Base-by-base conservation (phyloP, 53 echinoderm and acorn worm species). In the Paelopatides confundens region DNA sequence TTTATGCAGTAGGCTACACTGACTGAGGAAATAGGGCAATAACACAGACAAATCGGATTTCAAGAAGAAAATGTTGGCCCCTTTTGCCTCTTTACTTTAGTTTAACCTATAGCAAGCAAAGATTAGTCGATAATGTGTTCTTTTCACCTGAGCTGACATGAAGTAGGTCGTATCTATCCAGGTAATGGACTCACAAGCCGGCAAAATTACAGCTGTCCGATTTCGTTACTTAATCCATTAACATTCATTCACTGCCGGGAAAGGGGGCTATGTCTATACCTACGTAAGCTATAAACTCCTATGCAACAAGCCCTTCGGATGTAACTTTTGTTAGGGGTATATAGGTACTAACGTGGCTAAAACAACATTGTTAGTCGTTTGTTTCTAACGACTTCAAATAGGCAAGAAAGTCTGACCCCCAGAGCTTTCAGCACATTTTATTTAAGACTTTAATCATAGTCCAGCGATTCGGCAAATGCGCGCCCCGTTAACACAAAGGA, bases 81-180 rank as follows among this genome's bases (percentile, higher is more conserved):
- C 74, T 74, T 74, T 74, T 26, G 58, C 58, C 58, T 58, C 58
- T 58, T 21, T 24, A 18, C 58, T 58, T 74, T n/a, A 24, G 46
- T 74, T 74, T 74, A 46, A 74, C 74, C 74, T 40, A 39, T 74
- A 74, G 74, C 74, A 74, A 74, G 40, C 74, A 74, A 46, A 74
- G 74, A 74, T 74, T 74, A 74, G 38, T 74, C 74, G 74, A 74
- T 74, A 74, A 74, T 74, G 40, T 74, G 26, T 74, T 68, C 68
- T 36, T 68, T 36, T 68, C 68, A 68, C 68, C 68, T 68, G 68
- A 68, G 7, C 68, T 33, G 15, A 21, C 74, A 39, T 40, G 40
- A 38, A 74, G 36, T 74, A 74, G 74, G 74, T 74, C 74, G 74
- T 40, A 46, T 40, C 58, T n/a, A 23, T 58, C 21, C 58, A 58